phyloP scores from a whole-genome alignment of 2,888 invertebrate genomes.

The Adela reaumurella region DNA sequence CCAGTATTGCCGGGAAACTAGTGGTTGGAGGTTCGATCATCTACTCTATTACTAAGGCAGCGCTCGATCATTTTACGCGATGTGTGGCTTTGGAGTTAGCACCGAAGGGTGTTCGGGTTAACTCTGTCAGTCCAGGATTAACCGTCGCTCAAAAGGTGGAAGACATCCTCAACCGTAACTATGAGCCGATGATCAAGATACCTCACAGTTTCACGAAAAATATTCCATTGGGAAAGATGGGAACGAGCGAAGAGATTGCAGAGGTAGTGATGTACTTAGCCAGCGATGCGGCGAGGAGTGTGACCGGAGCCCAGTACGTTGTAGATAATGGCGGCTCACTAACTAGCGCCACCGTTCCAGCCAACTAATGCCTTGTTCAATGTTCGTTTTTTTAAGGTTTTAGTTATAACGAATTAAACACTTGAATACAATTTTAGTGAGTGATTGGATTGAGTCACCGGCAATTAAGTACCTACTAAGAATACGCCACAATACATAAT shows the following conservation, averaged over 20 bases:
- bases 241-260: slow-evolving; percentile 80
- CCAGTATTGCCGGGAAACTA: slow-evolving; percentile 70
- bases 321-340: slow-evolving; percentile 46
- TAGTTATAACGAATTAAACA: too few species aligned
- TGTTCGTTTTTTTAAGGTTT: too few species aligned
- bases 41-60: slow-evolving; percentile 62
- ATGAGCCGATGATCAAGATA: slow-evolving; percentile 57
- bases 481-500: too few species aligned
- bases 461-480: too few species aligned
- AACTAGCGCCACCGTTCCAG: too few species aligned
- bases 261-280: slow-evolving; percentile 86
- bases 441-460: too few species aligned
- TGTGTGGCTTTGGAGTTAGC: slow-evolving; percentile 83
- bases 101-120: slow-evolving; percentile 73
- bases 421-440: too few species aligned
- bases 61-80: slow-evolving; percentile 89
- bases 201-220: slow-evolving; percentile 74
- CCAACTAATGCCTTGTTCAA: too few species aligned
- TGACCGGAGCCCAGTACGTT: slow-evolving; percentile 70
- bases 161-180: slow-evolving; percentile 69
- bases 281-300: slow-evolving; percentile 79
- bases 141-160: slow-evolving; percentile 61
- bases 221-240: slow-evolving; percentile 84
- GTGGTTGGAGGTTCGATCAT: slow-evolving; percentile 28
- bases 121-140: slow-evolving; percentile 92